phyloP scores from a whole-genome alignment of 37 sponge, comb jelly and placozoan species.

The Axinella damicornis region DNA sequence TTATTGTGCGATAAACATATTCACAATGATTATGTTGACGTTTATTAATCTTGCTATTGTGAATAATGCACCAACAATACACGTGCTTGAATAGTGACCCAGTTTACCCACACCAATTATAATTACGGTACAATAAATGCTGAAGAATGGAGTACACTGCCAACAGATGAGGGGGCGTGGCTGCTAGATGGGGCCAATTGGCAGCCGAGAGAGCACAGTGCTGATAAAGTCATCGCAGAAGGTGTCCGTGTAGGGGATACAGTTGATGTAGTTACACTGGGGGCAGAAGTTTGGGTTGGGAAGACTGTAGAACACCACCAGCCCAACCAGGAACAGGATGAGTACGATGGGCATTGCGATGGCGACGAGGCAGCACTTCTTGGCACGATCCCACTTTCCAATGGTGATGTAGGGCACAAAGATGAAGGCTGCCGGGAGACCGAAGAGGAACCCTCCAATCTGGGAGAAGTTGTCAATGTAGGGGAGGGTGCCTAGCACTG shows the following conservation, averaged over 20 bases:
- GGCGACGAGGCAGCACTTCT: slow-evolving; percentile 77
- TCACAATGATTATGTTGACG: no score
- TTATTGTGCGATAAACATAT: no score
- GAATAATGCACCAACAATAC: no score
- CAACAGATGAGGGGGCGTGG: no score
- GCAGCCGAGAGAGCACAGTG: no score
- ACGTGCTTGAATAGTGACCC: no score
- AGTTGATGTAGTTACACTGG: slow-evolving; percentile 90
- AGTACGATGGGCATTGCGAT: slow-evolving; percentile 70
- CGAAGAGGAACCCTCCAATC: slow-evolving; percentile 92
- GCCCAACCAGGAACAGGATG: slow-evolving; percentile 71
- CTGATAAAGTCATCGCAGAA: slow-evolving; percentile 70
- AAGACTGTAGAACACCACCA: slow-evolving; percentile 86
- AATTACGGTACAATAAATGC: no score
- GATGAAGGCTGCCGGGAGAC: slow-evolving; percentile 82
- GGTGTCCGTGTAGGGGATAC: slow-evolving; percentile 81
- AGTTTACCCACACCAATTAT: no score
- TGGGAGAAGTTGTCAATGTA: slow-evolving; percentile 95
- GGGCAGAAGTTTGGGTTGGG: slow-evolving; percentile 86
- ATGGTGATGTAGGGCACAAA: slow-evolving; percentile 96
- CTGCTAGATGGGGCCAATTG: no score
- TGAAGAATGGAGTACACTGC: no score
- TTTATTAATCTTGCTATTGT: no score
- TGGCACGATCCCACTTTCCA: slow-evolving; percentile 81
- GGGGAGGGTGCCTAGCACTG: slow-evolving; percentile 89